Conservation (phyloP, 2,888 invertebrate genomes). For the Halocaridina rubra region DNA sequence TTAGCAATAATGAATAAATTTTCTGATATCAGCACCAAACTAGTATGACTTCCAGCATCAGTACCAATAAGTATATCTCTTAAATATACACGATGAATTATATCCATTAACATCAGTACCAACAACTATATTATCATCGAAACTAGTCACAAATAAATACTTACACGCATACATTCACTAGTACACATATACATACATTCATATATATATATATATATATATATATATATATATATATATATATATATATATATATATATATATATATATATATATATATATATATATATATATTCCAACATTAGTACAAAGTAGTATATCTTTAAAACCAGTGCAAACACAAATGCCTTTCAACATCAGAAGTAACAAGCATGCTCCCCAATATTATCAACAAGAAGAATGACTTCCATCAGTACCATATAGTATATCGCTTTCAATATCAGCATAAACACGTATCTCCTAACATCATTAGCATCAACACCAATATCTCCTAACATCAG, state of each 20-base stretch:
- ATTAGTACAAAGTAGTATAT: not conserved
- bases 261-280: slow-evolving; percentile 19
- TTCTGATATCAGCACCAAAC: too few relatives aligned
- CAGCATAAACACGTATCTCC: too few relatives aligned
- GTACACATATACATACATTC: not conserved
- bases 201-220: not conserved
- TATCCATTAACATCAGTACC: not conserved
- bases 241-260: slow-evolving; percentile 13
- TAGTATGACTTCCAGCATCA: too few relatives aligned
- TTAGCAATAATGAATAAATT: too few relatives aligned
- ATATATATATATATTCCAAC: not conserved
- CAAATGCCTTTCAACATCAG: not conserved
- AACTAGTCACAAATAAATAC: not conserved
- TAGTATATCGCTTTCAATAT: too few relatives aligned
- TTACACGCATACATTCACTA: not conserved
- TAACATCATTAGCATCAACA: too few relatives aligned
- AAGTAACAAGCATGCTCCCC: too few relatives aligned
- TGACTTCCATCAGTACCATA: too few relatives aligned
- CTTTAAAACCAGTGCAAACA: not conserved
- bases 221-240: not conserved
- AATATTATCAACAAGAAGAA: too few relatives aligned
- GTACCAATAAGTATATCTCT: too few relatives aligned
- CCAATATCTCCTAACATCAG: too few relatives aligned
- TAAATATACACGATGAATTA: too few relatives aligned
- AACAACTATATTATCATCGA: not conserved